Percentiles rank a stretch among this genome's conserved stretches.
Evolutionary conservation across 2,113 vertebrate genomes (phyloP).

Genomic region (Spheniscus mendiculus): DNA sequence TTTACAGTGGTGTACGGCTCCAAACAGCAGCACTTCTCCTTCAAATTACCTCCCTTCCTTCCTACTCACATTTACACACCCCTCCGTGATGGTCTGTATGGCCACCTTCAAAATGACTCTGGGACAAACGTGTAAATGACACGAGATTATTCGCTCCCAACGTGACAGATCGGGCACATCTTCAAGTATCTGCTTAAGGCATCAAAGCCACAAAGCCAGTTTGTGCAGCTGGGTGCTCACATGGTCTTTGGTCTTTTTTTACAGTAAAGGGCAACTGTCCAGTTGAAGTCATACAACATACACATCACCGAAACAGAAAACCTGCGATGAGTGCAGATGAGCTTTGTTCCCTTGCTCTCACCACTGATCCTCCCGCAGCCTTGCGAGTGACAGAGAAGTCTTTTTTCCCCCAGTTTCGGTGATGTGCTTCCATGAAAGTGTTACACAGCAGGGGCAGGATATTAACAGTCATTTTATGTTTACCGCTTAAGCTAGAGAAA

Average conservation of each 20-base stretch:
- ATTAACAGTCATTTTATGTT: background rate
- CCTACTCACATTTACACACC: background rate
- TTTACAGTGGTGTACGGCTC: background rate
- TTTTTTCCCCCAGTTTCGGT: background rate
- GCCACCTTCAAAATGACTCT: background rate
- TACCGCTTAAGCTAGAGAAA: background rate
- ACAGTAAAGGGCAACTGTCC: background rate
- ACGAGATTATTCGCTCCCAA: background rate
- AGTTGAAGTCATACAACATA: background rate
- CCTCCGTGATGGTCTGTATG: accelerated
- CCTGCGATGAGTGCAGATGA: background rate
- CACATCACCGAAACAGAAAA: background rate
- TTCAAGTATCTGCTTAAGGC: constrained; percentile 9
- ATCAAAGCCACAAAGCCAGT: background rate
- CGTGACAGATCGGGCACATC: background rate
- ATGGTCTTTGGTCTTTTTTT: background rate
- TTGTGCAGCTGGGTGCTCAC: background rate
- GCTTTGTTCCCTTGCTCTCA: background rate
- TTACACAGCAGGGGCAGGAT: background rate
- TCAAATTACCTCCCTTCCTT: background rate
- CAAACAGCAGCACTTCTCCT: background rate
- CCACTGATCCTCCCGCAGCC: accelerated
- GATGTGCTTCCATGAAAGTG: background rate
- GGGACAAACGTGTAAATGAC: background rate
- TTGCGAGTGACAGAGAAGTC: background rate